Percentiles rank a stretch among this genome's conserved stretches.
These are phyloP conservation scores for Pygoscelis antarcticus DNA, from an alignment of 2,113 vertebrate species.

Conservation along the genomic window DNA sequence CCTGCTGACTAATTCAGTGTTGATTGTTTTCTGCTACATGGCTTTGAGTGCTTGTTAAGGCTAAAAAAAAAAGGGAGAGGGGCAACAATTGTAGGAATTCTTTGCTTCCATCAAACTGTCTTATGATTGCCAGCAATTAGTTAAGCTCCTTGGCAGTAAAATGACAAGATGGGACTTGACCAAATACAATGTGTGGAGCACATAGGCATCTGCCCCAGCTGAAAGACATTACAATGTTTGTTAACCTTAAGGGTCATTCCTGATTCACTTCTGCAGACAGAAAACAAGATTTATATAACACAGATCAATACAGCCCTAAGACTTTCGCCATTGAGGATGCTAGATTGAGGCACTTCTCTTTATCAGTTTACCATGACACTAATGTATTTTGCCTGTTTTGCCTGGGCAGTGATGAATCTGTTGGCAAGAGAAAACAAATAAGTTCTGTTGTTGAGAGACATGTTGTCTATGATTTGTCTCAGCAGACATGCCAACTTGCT, in stretches of 20 bases:
- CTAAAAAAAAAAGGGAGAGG: conserved; percentile 31
- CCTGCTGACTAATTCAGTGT: conserved; percentile 93
- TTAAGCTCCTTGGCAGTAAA: conserved; percentile 88
- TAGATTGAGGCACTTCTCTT: conserved; percentile 90
- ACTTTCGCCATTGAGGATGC: conserved; percentile 87
- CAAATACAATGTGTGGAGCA: conserved; percentile 90
- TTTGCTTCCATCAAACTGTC: conserved; percentile 83
- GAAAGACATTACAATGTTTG: conserved; percentile 97
- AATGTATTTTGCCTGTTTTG: conserved; percentile 98
- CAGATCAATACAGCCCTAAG: conserved; percentile 95
- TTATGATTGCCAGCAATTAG: conserved; percentile 97
- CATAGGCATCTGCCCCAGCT: conserved; percentile 86
- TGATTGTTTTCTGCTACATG: conserved; percentile 91
- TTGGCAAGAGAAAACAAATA: conserved; percentile 90
- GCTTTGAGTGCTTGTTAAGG: conserved; percentile 90
- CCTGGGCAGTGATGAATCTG: conserved; percentile 95
- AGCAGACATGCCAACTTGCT: conserved; percentile 88
- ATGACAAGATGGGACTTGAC: conserved; percentile 90
- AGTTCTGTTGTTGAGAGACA: conserved; percentile 88
- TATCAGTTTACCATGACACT: conserved; percentile 97
- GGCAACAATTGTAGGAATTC: conserved; percentile 81
- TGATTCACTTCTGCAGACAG: conserved; percentile 96
- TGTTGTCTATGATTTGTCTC: conserved; percentile 96
- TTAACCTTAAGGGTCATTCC: conserved; percentile 94
- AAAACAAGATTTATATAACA: conserved; percentile 99